A percentile compares a stretch with the other conserved stretches of the same genome.
phyloP scores from a whole-genome alignment of 2,797 vertebrate genomes.

The Sus cebifrons region DNA sequence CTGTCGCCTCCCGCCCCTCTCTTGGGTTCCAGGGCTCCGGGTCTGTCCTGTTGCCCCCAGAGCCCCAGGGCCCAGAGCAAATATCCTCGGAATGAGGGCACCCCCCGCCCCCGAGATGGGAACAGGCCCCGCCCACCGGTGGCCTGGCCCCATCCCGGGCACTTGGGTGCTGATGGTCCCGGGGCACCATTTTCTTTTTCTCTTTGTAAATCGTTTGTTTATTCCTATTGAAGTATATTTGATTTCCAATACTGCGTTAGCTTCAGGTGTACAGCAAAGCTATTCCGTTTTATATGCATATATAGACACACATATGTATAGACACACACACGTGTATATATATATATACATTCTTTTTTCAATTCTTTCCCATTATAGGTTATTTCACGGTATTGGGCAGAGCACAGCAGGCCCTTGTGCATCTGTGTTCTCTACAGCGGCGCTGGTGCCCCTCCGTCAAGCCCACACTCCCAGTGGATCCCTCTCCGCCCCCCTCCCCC shows the following conservation, averaged over 20 bases:
- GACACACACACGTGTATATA: too few relatives aligned
- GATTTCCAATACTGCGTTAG: too few relatives aligned
- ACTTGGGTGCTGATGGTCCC: fast-evolving
- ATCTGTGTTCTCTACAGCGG: fast-evolving
- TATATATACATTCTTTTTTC: too few relatives aligned
- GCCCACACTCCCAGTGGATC: not conserved
- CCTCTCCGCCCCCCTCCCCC: not conserved
- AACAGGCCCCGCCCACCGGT: fast-evolving
- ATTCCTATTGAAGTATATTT: not conserved
- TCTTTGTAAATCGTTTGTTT: not conserved
- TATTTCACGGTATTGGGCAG: not conserved
- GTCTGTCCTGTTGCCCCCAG: not conserved
- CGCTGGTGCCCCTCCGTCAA: not conserved
- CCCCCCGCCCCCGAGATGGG: fast-evolving
- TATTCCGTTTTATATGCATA: too few relatives aligned
- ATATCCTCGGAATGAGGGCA: fast-evolving
- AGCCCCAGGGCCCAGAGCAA: too few relatives aligned
- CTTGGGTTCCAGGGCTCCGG: fast-evolving
- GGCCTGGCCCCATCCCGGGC: not conserved
- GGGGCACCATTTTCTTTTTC: not conserved
- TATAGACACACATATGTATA: too few relatives aligned
- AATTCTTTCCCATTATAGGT: not conserved
- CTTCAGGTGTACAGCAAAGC: not conserved
- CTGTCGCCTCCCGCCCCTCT: fast-evolving
- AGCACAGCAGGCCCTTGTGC: fast-evolving